Evolutionary conservation across 1,140 invertebrate species (phyloP), one percentile per base, ranked within the genome.

Genomic region (Drosophila littoralis): DNA sequence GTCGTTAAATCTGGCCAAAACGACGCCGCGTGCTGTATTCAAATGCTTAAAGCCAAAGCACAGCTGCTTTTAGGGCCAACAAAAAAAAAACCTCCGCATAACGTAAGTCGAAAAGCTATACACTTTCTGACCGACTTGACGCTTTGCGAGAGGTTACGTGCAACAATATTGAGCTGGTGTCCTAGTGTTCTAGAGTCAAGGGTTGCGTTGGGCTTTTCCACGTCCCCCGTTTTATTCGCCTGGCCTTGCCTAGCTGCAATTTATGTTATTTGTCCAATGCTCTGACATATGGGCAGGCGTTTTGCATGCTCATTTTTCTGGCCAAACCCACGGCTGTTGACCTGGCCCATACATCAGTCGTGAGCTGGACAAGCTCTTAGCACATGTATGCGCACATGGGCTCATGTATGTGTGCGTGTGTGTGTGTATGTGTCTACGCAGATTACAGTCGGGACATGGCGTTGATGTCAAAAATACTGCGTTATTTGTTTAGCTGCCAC

Each of bases 391-490:
- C 6, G 22, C 58, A 28, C n/a, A 6, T 42, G 1, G 1, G 10
- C 2, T 6, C 6, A 15, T 55, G 40, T 40, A 15, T 28, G 12
- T 15, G 32, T 52, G 63, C 59, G 63, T 22, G 42, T 45, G 50
- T 81, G 17, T 22, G 22, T 22, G 22, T 22, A 22, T 22, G 22
- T 74, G 74, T 66, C 59, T 52, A 40, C 38, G 59, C 66, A 70
- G 72, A 75, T 75, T 75, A 63, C 67, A 64, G 55, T 33, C 59
- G 52, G 72, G 46, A 64, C 72, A 63, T 58, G 54, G 67, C 52
- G 59, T 54, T 75, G 79, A 77, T 88, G 83, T 83, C 84, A 80
- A 77, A 88, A 88, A 88, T 83, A 80, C 79, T 89, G 81, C 77
- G 86, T 80, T 88, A 88, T 88, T 88, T 89, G 84, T 69, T 83